Evolutionary conservation across 2,888 invertebrate genomes (phyloP).

Genomic region (Ectemnius continuus): DNA sequence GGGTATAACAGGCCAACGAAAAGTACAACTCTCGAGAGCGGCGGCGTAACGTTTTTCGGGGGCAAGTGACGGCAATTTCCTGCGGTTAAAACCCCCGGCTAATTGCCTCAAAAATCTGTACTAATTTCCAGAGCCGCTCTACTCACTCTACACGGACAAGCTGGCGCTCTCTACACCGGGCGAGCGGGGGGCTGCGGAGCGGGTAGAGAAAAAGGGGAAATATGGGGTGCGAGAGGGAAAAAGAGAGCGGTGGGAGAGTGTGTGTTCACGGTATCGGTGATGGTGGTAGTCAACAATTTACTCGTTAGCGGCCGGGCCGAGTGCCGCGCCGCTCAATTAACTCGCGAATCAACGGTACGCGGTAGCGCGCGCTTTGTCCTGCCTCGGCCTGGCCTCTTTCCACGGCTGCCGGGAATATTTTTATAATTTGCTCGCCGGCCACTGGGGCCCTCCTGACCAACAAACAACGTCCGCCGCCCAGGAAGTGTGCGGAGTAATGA

Average conservation of each 20-base stretch:
- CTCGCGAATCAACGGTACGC: constrained; percentile 63
- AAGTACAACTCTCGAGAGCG: neutral
- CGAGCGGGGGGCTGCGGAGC: constrained; percentile 13
- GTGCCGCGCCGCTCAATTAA: constrained; percentile 74
- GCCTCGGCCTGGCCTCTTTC: constrained; percentile 16
- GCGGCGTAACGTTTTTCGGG: constrained; percentile 44
- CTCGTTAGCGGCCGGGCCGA: constrained; percentile 72
- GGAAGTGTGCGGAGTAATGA: constrained; percentile 52
- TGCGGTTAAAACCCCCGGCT: constrained; percentile 65
- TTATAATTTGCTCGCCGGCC: constrained; percentile 3
- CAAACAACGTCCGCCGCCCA: constrained; percentile 38
- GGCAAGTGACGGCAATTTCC: constrained; percentile 67
- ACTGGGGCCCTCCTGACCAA: constrained; percentile 54
- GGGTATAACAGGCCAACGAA: neutral
- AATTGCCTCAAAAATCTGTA: constrained; percentile 70
- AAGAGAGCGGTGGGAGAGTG: constrained; percentile 1
- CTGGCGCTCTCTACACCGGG: constrained; percentile 16
- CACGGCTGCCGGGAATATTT: constrained; percentile 1
- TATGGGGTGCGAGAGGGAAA: constrained; percentile 16
- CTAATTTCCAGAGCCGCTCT: constrained; percentile 58
- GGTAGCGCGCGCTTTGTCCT: constrained; percentile 48
- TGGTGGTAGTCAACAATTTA: constrained; percentile 71
- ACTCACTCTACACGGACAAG: neutral
- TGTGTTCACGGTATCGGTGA: constrained; percentile 36
- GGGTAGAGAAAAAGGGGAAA: constrained; percentile 1